Evolutionary conservation across 2,888 invertebrate genomes (phyloP).

Genomic region (Megalurothrips usitatus): DNA sequence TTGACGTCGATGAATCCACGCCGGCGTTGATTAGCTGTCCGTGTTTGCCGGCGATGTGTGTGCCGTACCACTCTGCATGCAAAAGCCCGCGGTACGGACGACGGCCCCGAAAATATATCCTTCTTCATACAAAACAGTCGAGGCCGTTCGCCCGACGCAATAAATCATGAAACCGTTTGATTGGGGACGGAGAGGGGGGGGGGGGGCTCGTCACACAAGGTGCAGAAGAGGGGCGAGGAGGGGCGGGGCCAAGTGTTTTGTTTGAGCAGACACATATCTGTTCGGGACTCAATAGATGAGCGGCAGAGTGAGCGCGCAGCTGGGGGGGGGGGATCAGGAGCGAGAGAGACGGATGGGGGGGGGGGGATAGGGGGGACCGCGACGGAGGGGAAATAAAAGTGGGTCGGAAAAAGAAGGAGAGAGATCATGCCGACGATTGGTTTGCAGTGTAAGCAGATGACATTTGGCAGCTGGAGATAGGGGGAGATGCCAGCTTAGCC

Average conservation of each 20-base stretch:
- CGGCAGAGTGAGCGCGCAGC: background rate
- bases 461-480: slow-evolving; percentile 16
- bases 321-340: background rate
- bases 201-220: background rate
- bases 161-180: background rate
- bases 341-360: no score
- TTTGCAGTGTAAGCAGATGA: slow-evolving; percentile 21
- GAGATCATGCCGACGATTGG: background rate
- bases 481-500: slow-evolving; percentile 15
- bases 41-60: no score
- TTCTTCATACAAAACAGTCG: no score
- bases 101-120: no score
- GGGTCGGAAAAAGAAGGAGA: no score
- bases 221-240: background rate
- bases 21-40: no score
- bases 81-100: no score
- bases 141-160: background rate
- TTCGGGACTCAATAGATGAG: background rate
- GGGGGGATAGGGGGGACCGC: no score
- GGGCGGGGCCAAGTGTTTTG: background rate
- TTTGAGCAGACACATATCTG: background rate
- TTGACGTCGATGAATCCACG: no score
- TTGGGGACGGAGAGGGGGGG: background rate
- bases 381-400: no score
- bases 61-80: no score